phyloP scores from a whole-genome alignment of 1,140 invertebrate species.

The Periplaneta americana region DNA sequence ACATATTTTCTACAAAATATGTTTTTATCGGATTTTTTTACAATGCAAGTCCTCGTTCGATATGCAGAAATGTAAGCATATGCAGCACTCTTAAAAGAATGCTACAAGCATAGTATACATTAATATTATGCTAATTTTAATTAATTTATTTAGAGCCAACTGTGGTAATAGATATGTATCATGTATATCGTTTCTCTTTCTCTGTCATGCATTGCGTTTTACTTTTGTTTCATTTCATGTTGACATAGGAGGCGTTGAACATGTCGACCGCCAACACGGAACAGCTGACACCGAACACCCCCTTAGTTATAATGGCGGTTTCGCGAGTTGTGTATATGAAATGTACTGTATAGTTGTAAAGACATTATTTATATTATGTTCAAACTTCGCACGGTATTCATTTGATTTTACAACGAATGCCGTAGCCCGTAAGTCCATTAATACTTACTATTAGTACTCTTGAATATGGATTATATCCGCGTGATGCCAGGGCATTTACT shows the following conservation, averaged over 20 bases:
- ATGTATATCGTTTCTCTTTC: background rate
- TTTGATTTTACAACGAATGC: background rate
- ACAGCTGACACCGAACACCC: background rate
- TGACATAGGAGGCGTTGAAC: background rate
- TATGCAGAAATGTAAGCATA: no score
- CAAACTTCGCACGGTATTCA: background rate
- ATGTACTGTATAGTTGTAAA: background rate
- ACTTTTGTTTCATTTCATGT: background rate
- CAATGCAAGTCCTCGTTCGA: no score
- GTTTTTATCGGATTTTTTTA: no score
- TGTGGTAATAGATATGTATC: background rate
- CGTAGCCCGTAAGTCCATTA: background rate
- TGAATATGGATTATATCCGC: background rate
- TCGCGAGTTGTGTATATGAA: no score
- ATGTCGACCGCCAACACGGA: background rate
- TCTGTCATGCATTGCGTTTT: background rate
- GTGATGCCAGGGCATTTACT: background rate
- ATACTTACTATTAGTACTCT: background rate
- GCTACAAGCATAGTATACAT: no score
- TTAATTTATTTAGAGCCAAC: no score
- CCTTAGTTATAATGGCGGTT: background rate
- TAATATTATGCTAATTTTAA: no score
- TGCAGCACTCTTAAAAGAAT: no score
- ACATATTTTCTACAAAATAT: no score
- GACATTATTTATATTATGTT: background rate